Percentiles rank a stretch among this genome's conserved stretches.
These are phyloP conservation scores for Sebastes vulpes DNA, from an alignment of 2,797 vertebrate genomes.

Conservation along the genomic window DNA sequence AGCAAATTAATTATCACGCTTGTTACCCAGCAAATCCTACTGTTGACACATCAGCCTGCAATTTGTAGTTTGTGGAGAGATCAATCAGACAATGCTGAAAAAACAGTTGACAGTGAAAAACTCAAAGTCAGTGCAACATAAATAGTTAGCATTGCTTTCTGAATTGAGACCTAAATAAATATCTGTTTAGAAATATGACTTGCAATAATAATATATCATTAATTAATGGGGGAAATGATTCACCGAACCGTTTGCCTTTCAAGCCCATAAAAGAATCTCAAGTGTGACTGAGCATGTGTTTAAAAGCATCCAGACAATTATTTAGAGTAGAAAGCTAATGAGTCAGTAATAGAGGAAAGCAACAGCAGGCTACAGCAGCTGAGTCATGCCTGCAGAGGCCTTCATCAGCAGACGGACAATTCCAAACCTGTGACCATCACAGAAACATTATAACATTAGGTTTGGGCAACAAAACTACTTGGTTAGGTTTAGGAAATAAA, in stretches of 20 bases:
- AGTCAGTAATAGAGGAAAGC: constrained; percentile 1
- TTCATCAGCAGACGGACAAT: constrained; percentile 10
- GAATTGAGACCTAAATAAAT: not conserved
- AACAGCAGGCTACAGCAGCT: not conserved
- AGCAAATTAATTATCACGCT: not conserved
- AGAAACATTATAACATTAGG: too few species aligned
- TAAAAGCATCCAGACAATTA: not conserved
- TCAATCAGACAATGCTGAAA: not conserved
- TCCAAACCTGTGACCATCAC: constrained; percentile 4
- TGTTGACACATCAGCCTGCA: constrained; percentile 2
- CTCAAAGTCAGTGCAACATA: not conserved
- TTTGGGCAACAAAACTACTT: too few species aligned
- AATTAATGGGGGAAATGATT: not conserved
- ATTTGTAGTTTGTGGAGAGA: not conserved
- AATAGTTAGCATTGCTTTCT: not conserved
- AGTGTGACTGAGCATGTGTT: not conserved
- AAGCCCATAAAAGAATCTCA: not conserved
- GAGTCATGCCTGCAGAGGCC: not conserved
- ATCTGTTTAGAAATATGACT: not conserved
- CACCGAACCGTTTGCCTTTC: not conserved
- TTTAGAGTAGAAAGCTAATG: not conserved
- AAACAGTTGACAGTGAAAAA: not conserved
- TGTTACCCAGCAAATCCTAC: constrained; percentile 5
- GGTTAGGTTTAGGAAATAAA: too few species aligned
- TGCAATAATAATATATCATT: not conserved